Evolutionary conservation across 2,888 invertebrate genomes (phyloP), one percentile per base, ranked within the genome.

Genomic region (Polymixis flavicincta): DNA sequence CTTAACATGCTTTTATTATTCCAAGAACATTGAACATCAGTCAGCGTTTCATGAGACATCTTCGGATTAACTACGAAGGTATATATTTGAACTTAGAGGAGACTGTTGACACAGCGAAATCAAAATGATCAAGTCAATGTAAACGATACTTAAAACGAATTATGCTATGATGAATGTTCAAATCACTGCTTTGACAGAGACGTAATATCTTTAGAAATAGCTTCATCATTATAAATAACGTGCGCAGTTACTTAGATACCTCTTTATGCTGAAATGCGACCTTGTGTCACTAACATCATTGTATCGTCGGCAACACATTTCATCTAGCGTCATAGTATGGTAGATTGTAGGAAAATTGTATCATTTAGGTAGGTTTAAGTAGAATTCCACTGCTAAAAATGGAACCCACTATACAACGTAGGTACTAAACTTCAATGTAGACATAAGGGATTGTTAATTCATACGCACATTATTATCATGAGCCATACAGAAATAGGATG

Each of bases 171-270:
- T 77, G 7, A 37, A 82, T 77, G 72, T 71, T 65, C 54, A 77
- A 85, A 85, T 82, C 82, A 77, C 60, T 69, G 77, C 67, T 65
- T 71, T 74, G 77, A 82, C 61, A 71, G 45, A 59, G 22, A 57
- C 48, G 50, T 59, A 32, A 60, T 66, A 54, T 32, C 54, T 50
- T 52, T n/a, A 60, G 25, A 54, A 66, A 59, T 68, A 71, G n/a
- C 37, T 22, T n/a, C 28, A 68, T 72, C 45, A 67, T 45, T 70
- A 70, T 50, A 57, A 59, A 28, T 48, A 61, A 48, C 28, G 42
- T 71, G 25, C 61, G 63, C 55, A 57, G 42, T 28, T 55, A 50
- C 50, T 66, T 42, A 67, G 65, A 54, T 66, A 75, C 57, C 42
- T 75, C 65, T 75, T 45, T 80, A 52, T 59, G 22, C 32, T 71